phyloP scores from a whole-genome alignment of 2,888 invertebrate species.

The Phyllotreta striolata region DNA sequence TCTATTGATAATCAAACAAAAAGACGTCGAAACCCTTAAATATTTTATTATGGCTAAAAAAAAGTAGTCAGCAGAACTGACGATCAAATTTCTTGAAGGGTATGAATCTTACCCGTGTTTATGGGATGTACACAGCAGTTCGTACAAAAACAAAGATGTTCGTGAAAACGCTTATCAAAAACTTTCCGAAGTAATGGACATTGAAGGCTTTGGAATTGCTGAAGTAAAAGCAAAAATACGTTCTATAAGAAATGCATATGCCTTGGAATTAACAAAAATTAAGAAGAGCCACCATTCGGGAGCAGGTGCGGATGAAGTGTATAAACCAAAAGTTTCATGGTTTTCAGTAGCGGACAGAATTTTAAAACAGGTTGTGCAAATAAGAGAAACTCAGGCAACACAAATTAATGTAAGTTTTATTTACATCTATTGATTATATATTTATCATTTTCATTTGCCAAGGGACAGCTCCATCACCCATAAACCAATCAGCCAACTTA shows the following conservation, averaged over 20 bases:
- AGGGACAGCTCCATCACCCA: constrained; percentile 15
- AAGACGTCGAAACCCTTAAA: neutral
- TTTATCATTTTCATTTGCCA: constrained; percentile 22
- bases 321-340: constrained; percentile 53
- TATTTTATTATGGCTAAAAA: too few species aligned
- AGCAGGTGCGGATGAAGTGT: constrained; percentile 45
- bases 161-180: constrained; percentile 16
- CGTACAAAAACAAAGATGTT: constrained; percentile 8
- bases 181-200: constrained; percentile 10
- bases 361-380: constrained; percentile 50
- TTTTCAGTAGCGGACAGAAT: constrained; percentile 56
- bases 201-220: constrained; percentile 25
- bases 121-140: neutral
- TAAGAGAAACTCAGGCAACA: constrained; percentile 20
- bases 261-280: constrained; percentile 51
- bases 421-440: constrained; percentile 7
- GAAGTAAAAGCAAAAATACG: constrained; percentile 39
- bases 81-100: neutral
- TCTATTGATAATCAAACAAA: too few species aligned
- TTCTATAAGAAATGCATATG: constrained; percentile 50
- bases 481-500: constrained; percentile 21
- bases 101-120: neutral
- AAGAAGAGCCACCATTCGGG: constrained; percentile 50
- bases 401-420: constrained; percentile 24
- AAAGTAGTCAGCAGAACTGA: neutral